Percentiles rank a stretch among this genome's conserved stretches.
phyloP scores from a whole-genome alignment of 2,888 invertebrate species.

The Incurvaria masculella region DNA sequence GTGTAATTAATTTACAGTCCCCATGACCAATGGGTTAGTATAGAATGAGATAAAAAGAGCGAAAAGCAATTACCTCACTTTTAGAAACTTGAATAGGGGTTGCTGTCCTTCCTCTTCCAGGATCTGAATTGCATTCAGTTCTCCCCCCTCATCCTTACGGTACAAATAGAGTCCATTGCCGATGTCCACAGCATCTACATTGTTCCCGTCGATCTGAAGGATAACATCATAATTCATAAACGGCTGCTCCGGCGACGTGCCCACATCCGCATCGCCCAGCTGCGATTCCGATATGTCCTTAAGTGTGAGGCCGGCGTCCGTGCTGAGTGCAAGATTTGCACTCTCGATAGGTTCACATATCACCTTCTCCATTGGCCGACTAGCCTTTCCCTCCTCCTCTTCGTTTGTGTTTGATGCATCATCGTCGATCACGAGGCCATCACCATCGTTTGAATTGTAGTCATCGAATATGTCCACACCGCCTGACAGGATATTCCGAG shows the following conservation, averaged over 20 bases:
- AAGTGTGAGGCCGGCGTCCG: not conserved
- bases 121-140: constrained; percentile 47
- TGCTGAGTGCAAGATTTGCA: not conserved
- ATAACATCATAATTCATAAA: constrained; percentile 25
- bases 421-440: constrained; percentile 50
- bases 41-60: no score
- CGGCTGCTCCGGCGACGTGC: constrained; percentile 33
- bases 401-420: constrained; percentile 18
- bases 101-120: constrained; percentile 36
- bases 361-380: constrained; percentile 12
- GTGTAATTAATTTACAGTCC: no score
- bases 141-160: constrained; percentile 33
- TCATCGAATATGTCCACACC: constrained; percentile 52
- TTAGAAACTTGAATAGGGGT: constrained; percentile 44
- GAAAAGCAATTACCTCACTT: constrained; percentile 53
- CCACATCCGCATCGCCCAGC: constrained; percentile 26
- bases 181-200: constrained; percentile 49
- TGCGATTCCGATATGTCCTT: constrained; percentile 18
- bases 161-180: constrained; percentile 50
- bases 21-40: no score
- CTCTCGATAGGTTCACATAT: constrained; percentile 1
- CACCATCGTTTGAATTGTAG: constrained; percentile 50
- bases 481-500: constrained; percentile 47
- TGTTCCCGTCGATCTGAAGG: constrained; percentile 47
- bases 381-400: constrained; percentile 1